phyloP scores from a whole-genome alignment of 2,113 vertebrate species.

The Apistogramma diplotaenia region DNA sequence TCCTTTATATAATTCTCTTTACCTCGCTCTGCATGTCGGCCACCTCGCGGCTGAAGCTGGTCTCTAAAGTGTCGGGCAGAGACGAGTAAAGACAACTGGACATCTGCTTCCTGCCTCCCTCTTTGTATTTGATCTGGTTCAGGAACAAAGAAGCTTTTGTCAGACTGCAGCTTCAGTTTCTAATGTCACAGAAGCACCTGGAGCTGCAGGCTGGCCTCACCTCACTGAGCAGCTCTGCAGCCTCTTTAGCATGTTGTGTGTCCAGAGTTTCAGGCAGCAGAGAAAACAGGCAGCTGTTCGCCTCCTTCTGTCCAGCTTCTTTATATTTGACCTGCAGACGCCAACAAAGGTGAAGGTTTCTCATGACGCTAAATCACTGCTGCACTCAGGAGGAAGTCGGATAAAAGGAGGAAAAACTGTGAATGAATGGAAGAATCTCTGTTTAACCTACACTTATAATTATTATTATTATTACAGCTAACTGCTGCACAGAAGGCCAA shows the following conservation, averaged over 20 bases:
- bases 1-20: too few relatives aligned
- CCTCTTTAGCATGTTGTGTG: constrained; percentile 61
- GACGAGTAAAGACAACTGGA: constrained; percentile 79
- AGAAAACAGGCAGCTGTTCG: constrained; percentile 42
- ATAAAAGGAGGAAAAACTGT: too few relatives aligned
- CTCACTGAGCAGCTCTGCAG: constrained; percentile 58
- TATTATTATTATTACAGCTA: too few relatives aligned
- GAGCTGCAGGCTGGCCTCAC: background rate
- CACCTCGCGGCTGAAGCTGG: constrained; percentile 81
- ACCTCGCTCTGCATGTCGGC: constrained; percentile 54
- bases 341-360: too few relatives aligned
- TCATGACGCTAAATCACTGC: too few relatives aligned
- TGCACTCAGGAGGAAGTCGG: too few relatives aligned
- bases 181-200: rapidly evolving
- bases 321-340: constrained; percentile 83
- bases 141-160: rapidly evolving
- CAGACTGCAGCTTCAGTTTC: background rate
- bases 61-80: constrained; percentile 86
- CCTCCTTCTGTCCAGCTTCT: constrained; percentile 64
- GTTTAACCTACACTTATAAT: too few relatives aligned
- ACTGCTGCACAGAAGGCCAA: too few relatives aligned
- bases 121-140: constrained; percentile 84
- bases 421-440: too few relatives aligned
- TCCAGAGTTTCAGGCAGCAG: constrained; percentile 61
- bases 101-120: constrained; percentile 75